phyloP scores from a whole-genome alignment of 2,113 vertebrate genomes.

The Salvator merianae region DNA sequence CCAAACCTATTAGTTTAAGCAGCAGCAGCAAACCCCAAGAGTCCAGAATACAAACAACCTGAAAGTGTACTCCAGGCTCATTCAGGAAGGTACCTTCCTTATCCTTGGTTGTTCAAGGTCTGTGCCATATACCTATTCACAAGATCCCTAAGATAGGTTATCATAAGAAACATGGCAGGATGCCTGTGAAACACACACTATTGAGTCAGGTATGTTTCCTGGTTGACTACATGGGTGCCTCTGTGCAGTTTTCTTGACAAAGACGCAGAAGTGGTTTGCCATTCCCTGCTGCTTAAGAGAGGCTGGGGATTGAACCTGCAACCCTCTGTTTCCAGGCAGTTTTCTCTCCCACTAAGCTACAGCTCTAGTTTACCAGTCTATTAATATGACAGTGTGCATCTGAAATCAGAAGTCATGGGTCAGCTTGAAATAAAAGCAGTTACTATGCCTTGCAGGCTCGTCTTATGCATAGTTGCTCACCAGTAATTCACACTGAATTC shows the following conservation, averaged over 20 bases:
- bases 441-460: neutral
- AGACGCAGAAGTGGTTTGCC: no score
- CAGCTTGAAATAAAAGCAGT: neutral
- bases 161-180: no score
- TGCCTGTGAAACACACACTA: no score
- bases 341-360: neutral
- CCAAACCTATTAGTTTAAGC: neutral
- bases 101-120: neutral
- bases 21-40: neutral
- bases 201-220: neutral
- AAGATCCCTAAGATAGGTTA: neutral
- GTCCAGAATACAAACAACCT: neutral
- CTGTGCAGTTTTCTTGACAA: no score
- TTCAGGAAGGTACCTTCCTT: neutral
- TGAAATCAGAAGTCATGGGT: neutral
- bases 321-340: no score
- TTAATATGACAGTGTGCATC: neutral
- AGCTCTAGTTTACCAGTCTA: neutral
- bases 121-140: neutral
- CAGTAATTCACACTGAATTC: neutral
- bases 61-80: neutral
- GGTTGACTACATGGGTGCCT: no score
- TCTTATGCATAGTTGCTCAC: neutral
- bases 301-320: no score
- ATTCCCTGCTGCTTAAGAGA: no score